Conservation (phyloP, 2,113 vertebrate species). For the Mungos mungo region DNA sequence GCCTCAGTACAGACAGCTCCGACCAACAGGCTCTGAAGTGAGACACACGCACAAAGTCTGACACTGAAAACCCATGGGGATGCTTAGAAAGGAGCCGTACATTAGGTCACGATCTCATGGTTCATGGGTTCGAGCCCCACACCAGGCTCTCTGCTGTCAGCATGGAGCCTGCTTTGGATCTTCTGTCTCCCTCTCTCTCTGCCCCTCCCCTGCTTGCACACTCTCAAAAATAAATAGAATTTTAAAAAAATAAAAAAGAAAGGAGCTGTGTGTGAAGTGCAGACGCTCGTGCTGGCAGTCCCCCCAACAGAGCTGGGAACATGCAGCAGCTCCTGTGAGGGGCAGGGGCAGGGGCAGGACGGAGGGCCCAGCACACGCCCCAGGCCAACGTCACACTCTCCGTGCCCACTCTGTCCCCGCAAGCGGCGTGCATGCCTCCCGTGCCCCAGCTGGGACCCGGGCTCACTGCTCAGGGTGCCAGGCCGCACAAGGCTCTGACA, state of each 20-base stretch:
- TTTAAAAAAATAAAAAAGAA: not conserved
- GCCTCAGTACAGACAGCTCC: not conserved
- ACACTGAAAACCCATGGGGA: not conserved
- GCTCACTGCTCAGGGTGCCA: not conserved
- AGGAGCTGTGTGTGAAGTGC: not conserved
- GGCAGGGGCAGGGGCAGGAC: rapidly evolving
- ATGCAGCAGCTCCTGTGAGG: not conserved
- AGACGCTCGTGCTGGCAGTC: not conserved
- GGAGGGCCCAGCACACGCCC: rapidly evolving
- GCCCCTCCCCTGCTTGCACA: too few relatives aligned
- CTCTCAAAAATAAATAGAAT: too few relatives aligned
- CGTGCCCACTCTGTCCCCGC: too few relatives aligned
- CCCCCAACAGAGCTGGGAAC: rapidly evolving
- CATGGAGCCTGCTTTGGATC: too few relatives aligned
- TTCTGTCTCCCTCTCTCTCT: too few relatives aligned
- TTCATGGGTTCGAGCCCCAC: too few relatives aligned
- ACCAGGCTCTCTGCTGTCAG: too few relatives aligned
- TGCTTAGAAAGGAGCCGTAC: too few relatives aligned
- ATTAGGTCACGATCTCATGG: too few relatives aligned
- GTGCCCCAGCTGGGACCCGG: not conserved
- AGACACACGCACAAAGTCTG: not conserved
- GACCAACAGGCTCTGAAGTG: not conserved
- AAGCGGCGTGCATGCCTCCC: rapidly evolving
- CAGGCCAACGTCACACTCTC: rapidly evolving
- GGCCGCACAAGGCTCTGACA: not conserved